Evolutionary conservation across 2,888 invertebrate species (phyloP).

Genomic region (Autographa pulchrina): DNA sequence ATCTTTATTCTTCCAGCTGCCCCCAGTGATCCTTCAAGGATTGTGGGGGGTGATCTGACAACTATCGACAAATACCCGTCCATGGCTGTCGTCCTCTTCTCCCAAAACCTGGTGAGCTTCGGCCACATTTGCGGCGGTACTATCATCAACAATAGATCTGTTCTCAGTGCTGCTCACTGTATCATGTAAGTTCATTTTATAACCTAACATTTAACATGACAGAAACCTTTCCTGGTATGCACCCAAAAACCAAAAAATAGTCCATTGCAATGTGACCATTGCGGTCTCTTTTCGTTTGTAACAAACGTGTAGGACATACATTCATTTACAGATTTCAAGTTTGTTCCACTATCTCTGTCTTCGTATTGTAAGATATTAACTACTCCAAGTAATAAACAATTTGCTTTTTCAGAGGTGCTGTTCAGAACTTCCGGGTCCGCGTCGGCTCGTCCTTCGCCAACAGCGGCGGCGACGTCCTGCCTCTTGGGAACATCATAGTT

Average conservation of each 20-base stretch:
- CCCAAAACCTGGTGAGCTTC: conserved; percentile 14
- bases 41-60: conserved; percentile 64
- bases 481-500: conserved; percentile 39
- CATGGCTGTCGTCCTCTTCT: conserved; percentile 39
- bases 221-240: no score
- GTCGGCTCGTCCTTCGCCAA: conserved; percentile 65
- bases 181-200: conserved; percentile 12
- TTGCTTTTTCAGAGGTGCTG: conserved; percentile 51
- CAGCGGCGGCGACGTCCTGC: conserved; percentile 65
- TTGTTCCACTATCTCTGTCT: no score
- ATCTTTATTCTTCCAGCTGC: conserved; percentile 31
- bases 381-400: neutral
- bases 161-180: conserved; percentile 45
- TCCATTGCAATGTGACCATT: no score
- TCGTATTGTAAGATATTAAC: no score
- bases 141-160: conserved; percentile 33
- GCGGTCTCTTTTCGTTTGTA: no score
- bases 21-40: conserved; percentile 51
- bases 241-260: no score
- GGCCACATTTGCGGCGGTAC: conserved; percentile 34
- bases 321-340: no score
- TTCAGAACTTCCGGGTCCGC: conserved; percentile 59
- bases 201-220: no score
- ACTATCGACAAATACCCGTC: conserved; percentile 51
- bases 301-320: no score